Conservation (phyloP, 1,140 invertebrate species). For the Eupeodes corollae region DNA sequence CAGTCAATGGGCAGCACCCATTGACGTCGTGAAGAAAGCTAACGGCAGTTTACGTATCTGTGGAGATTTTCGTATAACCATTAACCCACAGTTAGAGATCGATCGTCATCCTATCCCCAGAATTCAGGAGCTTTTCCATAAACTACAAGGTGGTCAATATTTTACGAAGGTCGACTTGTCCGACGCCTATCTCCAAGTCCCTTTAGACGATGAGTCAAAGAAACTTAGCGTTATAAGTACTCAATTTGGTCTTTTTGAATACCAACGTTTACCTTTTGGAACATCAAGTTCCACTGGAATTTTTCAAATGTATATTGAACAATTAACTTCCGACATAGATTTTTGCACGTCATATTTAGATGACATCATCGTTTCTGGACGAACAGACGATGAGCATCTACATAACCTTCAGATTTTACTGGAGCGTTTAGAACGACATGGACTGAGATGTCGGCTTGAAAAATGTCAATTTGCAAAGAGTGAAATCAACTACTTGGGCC, state of each 20-base stretch:
- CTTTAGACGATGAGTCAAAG: constrained; percentile 13
- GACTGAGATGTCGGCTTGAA: too few species aligned
- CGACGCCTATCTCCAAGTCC: constrained; percentile 18
- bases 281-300: too few species aligned
- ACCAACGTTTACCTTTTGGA: too few species aligned
- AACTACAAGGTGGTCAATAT: background rate
- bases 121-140: constrained; percentile 18
- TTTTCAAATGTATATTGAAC: constrained; percentile 10
- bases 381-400: constrained; percentile 15
- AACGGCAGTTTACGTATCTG: constrained; percentile 34
- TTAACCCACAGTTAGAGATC: constrained; percentile 23
- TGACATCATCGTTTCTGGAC: background rate
- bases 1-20: constrained; percentile 35
- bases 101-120: constrained; percentile 38
- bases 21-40: constrained; percentile 38
- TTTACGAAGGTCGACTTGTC: constrained; percentile 10
- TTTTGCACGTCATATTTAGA: background rate
- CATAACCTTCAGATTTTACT: constrained; percentile 15
- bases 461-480: too few species aligned
- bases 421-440: too few species aligned
- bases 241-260: constrained; percentile 9
- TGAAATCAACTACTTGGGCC: constrained; percentile 22
- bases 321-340: background rate
- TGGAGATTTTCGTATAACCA: constrained; percentile 35
- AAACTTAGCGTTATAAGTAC: constrained; percentile 12